These are phyloP conservation scores for Phaenicophaeus curvirostris DNA, from an alignment of 2,797 vertebrate species.

Conservation along the genomic window DNA sequence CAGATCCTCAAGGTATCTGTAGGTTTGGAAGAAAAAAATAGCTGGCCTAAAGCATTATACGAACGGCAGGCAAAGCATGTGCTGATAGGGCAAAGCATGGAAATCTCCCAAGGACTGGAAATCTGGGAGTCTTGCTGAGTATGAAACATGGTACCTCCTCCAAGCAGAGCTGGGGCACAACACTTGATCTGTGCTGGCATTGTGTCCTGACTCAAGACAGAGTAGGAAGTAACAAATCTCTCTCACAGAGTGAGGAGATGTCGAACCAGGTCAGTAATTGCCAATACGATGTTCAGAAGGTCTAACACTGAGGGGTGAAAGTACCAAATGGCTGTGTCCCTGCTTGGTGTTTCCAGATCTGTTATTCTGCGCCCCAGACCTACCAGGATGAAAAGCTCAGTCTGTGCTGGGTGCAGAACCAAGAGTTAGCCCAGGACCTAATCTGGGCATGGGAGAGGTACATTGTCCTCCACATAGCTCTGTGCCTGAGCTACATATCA, in stretches of 20 bases:
- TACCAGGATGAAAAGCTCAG: not conserved
- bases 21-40: not conserved
- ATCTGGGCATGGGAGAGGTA: not conserved
- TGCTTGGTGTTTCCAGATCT: not conserved
- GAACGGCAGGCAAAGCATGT: not conserved
- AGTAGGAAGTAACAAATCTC: not conserved
- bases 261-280: not conserved
- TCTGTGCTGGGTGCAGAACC: not conserved
- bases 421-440: not conserved
- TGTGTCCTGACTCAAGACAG: not conserved
- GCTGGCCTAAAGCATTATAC: not conserved
- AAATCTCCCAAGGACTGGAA: not conserved
- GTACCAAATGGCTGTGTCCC: not conserved
- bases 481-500: not conserved
- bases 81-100: not conserved
- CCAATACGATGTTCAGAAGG: not conserved
- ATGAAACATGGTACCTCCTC: not conserved
- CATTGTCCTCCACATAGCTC: not conserved
- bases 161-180: not conserved
- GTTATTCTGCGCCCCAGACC: not conserved
- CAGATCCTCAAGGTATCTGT: not conserved
- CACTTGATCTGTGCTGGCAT: not conserved
- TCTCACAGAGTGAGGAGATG: not conserved
- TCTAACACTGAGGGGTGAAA: not conserved
- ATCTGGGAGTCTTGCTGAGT: not conserved